phyloP scores from a whole-genome alignment of 2,797 vertebrate species.

The Muscicapa striata region DNA sequence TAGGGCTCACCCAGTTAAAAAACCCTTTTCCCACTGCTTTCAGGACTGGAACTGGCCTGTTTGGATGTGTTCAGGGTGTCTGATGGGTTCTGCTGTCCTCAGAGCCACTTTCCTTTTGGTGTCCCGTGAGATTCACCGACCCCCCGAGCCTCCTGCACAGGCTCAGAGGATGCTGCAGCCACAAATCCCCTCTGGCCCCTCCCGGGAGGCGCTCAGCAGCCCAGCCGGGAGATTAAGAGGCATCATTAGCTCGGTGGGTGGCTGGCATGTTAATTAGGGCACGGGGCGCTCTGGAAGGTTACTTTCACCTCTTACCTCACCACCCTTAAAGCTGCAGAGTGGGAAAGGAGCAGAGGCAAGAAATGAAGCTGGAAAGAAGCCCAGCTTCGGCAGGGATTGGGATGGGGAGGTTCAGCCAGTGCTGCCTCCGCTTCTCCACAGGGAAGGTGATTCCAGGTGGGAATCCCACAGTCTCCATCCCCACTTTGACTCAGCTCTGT shows the following conservation, averaged over 20 bases:
- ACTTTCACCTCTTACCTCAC: neutral
- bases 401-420: neutral
- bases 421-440: neutral
- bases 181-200: neutral
- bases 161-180: neutral
- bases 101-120: neutral
- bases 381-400: rapidly evolving
- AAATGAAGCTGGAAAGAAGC: neutral
- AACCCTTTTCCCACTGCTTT: neutral
- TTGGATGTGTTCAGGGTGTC: neutral
- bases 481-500: neutral
- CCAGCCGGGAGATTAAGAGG: neutral
- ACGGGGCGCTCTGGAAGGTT: neutral
- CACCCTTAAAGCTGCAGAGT: neutral
- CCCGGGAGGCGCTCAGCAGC: neutral
- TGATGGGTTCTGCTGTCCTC: neutral
- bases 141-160: neutral
- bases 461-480: neutral
- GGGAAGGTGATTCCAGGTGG: neutral
- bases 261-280: neutral
- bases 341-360: neutral
- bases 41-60: neutral
- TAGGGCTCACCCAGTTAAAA: neutral
- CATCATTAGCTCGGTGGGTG: neutral
- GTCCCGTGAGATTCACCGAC: rapidly evolving